Conservation (phyloP, 2,888 invertebrate genomes). For the Drymonia ruficornis region DNA sequence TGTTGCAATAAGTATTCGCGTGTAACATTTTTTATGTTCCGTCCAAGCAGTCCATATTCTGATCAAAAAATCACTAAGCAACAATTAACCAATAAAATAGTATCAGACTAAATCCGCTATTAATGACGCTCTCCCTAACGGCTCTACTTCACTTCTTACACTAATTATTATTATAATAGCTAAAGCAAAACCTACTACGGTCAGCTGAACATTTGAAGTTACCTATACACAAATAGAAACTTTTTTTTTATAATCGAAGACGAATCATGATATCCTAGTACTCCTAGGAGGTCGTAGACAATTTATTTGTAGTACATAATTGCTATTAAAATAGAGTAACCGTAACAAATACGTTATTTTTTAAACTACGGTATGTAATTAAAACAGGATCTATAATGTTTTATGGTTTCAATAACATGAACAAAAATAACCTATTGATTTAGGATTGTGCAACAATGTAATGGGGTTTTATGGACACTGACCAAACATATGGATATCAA, state of each 20-base stretch:
- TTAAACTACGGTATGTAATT: neutral
- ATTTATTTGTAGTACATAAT: neutral
- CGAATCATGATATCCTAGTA: neutral
- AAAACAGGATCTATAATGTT: neutral
- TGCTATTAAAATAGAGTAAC: no score
- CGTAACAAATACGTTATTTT: neutral
- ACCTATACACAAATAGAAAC: conserved; percentile 45
- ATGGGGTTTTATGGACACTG: neutral
- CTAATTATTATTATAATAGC: conserved; percentile 46
- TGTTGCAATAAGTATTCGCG: no score
- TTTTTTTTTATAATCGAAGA: conserved; percentile 1
- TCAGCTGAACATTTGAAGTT: conserved; percentile 35
- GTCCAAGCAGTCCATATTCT: no score
- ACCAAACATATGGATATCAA: neutral
- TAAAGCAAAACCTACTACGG: conserved; percentile 33
- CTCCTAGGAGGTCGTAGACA: neutral
- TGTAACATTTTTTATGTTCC: no score
- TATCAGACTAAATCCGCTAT: conserved; percentile 39
- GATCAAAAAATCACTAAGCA: no score
- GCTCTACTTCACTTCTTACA: conserved; percentile 42
- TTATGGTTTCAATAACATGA: neutral
- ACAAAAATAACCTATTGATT: neutral
- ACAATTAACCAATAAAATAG: no score
- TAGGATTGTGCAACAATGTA: neutral
- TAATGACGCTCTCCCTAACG: conserved; percentile 48